These are phyloP conservation scores for Eristalis pertinax DNA, from an alignment of 2,888 invertebrate genomes.

Conservation along the genomic window DNA sequence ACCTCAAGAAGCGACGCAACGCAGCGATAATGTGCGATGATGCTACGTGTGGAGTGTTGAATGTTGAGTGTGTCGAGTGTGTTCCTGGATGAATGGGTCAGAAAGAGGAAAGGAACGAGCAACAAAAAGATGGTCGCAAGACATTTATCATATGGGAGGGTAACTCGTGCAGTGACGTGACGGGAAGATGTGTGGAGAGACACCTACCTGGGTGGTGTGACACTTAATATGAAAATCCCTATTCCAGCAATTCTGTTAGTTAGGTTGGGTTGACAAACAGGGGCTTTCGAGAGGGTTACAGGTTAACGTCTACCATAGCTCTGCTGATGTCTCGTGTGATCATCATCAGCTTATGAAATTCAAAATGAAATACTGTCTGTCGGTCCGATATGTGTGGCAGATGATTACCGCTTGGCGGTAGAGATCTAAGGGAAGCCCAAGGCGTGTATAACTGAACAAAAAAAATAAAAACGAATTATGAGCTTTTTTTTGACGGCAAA, in stretches of 20 bases:
- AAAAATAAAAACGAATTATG: too few species aligned
- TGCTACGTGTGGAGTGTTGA: conserved; percentile 43
- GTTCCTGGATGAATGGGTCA: conserved; percentile 57
- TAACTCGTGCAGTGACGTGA: background rate
- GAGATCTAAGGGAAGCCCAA: background rate
- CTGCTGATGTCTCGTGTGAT: background rate
- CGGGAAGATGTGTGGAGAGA: background rate
- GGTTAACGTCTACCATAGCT: background rate
- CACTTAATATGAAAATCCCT: background rate
- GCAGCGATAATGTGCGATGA: conserved; percentile 20
- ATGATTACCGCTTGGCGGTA: background rate
- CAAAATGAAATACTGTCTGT: background rate
- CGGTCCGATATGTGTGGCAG: background rate
- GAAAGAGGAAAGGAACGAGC: background rate
- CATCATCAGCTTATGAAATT: background rate
- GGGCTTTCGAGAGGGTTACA: background rate
- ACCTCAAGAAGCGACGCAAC: conserved; percentile 26
- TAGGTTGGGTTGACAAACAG: background rate
- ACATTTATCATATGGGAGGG: background rate
- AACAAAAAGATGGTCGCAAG: background rate
- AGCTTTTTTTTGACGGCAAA: too few species aligned
- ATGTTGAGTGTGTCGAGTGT: conserved; percentile 5
- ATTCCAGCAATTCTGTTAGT: background rate
- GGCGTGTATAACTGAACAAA: too few species aligned
- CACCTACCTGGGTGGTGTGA: background rate